Evolutionary conservation across 2,113 vertebrate genomes (phyloP).

Genomic region (Emydura subglobosa): DNA sequence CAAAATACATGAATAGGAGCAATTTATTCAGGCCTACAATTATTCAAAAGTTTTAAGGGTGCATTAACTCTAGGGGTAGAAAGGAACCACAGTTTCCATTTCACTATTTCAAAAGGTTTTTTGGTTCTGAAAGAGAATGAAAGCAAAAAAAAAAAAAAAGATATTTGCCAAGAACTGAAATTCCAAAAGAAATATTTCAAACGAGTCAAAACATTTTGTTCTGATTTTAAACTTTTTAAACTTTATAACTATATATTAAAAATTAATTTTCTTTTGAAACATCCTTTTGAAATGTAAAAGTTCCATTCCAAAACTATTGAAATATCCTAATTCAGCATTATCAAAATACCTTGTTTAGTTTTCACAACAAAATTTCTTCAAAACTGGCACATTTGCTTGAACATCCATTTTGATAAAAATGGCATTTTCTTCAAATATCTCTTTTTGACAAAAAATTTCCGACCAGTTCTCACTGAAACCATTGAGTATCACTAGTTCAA

Average conservation of each 20-base stretch:
- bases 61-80: background rate
- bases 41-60: background rate
- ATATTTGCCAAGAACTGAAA: background rate
- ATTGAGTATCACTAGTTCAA: background rate
- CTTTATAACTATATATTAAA: background rate
- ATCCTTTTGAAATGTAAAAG: background rate
- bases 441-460: background rate
- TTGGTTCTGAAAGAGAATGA: background rate
- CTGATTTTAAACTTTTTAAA: background rate
- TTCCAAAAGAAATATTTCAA: background rate
- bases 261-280: background rate
- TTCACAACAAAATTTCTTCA: background rate
- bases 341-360: background rate
- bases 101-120: background rate
- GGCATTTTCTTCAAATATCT: background rate
- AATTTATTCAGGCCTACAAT: constrained; percentile 37
- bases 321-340: background rate
- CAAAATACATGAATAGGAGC: constrained; percentile 53
- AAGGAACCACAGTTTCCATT: background rate
- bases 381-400: background rate
- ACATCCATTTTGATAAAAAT: background rate
- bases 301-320: background rate
- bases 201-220: background rate
- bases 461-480: background rate
- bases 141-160: no score